These are phyloP conservation scores for Drosophila paranaensis DNA, from an alignment of 2,888 invertebrate genomes.

Conservation along the genomic window DNA sequence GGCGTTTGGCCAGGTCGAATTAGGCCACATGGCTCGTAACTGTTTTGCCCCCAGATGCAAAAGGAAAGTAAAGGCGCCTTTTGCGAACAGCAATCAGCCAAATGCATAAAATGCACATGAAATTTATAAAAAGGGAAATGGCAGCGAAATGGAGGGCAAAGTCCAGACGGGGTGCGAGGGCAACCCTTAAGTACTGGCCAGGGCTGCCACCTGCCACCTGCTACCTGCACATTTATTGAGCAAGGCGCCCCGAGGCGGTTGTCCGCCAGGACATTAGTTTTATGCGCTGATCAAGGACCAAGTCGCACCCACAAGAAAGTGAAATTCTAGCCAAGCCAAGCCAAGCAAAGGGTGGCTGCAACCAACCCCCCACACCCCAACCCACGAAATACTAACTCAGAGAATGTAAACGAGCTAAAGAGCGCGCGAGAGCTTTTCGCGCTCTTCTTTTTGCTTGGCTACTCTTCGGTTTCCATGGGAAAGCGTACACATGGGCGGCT, in stretches of 20 bases:
- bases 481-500: constrained; percentile 41
- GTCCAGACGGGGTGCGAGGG: constrained; percentile 2
- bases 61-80: constrained; percentile 17
- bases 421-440: constrained; percentile 27
- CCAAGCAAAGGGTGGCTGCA: constrained; percentile 3
- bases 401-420: constrained; percentile 11
- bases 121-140: constrained; percentile 25
- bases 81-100: constrained; percentile 55
- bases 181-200: constrained; percentile 17
- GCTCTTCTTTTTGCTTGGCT: constrained; percentile 6
- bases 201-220: constrained; percentile 23
- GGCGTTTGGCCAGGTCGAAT: constrained; percentile 14
- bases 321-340: constrained; percentile 27
- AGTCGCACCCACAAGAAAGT: constrained; percentile 9
- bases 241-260: constrained; percentile 53
- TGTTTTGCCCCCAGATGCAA: constrained; percentile 28
- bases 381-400: neutral
- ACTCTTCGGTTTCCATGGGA: constrained; percentile 34
- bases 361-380: neutral
- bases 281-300: constrained; percentile 59
- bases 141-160: neutral
- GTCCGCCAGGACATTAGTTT: constrained; percentile 65
- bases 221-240: constrained; percentile 46
- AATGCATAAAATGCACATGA: constrained; percentile 52
- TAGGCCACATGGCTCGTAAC: constrained; percentile 22